These are phyloP conservation scores for Hyperoplus lanceolatus DNA, from an alignment of 2,797 vertebrate genomes.

Conservation along the genomic window DNA sequence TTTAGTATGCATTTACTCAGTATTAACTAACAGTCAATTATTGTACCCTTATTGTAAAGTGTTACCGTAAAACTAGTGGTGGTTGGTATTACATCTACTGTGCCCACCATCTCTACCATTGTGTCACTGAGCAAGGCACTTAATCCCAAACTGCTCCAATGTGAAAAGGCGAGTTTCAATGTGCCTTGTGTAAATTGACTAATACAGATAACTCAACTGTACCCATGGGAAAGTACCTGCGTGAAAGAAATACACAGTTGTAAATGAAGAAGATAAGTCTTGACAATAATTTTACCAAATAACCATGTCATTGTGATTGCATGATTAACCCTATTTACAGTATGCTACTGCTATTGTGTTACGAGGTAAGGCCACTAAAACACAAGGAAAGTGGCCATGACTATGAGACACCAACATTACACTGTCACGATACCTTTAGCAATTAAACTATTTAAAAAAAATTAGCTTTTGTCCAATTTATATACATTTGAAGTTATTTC, in stretches of 20 bases:
- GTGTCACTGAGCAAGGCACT: too few relatives aligned
- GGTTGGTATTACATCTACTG: too few relatives aligned
- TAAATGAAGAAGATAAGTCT: neutral
- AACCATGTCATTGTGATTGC: neutral
- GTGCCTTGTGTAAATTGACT: too few relatives aligned
- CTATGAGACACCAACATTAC: neutral
- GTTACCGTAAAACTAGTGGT: too few relatives aligned
- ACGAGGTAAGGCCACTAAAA: neutral
- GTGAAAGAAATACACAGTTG: constrained; percentile 7
- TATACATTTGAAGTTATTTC: neutral
- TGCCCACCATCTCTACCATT: too few relatives aligned
- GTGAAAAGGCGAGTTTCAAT: too few relatives aligned
- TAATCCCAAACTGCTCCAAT: too few relatives aligned
- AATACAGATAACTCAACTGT: too few relatives aligned
- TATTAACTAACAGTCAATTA: too few relatives aligned
- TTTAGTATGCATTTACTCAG: too few relatives aligned
- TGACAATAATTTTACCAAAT: neutral
- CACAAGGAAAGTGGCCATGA: neutral
- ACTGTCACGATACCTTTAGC: neutral
- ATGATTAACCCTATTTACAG: neutral
- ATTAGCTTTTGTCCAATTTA: neutral
- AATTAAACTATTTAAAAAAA: neutral
- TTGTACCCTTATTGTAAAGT: too few relatives aligned
- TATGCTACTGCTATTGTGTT: neutral
- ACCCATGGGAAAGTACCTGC: constrained; percentile 2